Base-by-base conservation (phyloP, 2,888 invertebrate species). In the Macrosoma leucophasiata region DNA sequence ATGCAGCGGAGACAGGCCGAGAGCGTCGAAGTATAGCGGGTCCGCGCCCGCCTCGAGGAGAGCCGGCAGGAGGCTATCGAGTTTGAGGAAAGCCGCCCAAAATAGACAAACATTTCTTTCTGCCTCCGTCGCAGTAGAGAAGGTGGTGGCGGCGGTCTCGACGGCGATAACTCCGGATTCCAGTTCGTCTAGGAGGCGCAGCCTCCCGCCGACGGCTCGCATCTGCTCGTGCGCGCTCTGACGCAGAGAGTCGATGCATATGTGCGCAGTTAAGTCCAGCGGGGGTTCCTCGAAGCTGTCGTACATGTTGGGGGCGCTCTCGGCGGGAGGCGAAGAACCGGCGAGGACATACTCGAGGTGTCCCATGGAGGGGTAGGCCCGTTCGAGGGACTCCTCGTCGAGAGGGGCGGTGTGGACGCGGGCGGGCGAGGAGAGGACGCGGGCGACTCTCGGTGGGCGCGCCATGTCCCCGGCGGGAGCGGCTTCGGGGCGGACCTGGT, bases 271-370 rank as follows among this genome's bases (percentile, higher is more conserved):
- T 58, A 89, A 73, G 60, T 91, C 89, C 46, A 89, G 85, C 48
- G 88, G 88, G 26, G 89, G 89, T 62, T 91, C 91, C 62, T 90
- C 91, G 58, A 92, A 92, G 74, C 91, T 92, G 64, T 93, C 93
- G 76, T 92, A 92, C 84, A 92, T 89, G 64, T 91, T 91, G 48
- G 92, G 91, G 24, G 91, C 91, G 71, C 91, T 91, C 70, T 93
- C 93, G 37, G 92, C 90, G 15, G 92, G 92, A 5, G 92, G 92
- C 10, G 92, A 91, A 20, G 91, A 91, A 36, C 92, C 92, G 54
- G 90, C 91, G 66, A 92, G 91, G 86, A 92, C 91, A 70, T 90
- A 91, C 70, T 90, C 90, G 67, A 90, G 89, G 71, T 90, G 90
- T 25, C 86, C 88, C 70, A 71, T 77, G 53, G 90, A 87, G 41